A percentile compares a stretch with the other conserved stretches of the same genome.
These are phyloP conservation scores for Hystrix cristata DNA, from an alignment of 2,113 vertebrate genomes.

Conservation along the genomic window DNA sequence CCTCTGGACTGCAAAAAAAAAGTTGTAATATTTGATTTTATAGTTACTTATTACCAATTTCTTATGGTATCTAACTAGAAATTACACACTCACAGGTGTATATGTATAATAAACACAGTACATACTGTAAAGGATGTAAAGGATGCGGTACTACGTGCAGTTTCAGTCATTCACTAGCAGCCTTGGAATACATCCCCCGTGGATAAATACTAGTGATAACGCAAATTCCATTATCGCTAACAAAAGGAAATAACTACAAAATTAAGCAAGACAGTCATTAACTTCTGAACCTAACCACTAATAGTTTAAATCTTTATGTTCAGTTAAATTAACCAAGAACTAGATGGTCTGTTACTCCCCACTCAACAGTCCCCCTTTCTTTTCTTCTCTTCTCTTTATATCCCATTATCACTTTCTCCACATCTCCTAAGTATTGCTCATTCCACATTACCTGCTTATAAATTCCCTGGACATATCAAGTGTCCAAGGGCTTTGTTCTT, in stretches of 20 bases:
- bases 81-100: background rate
- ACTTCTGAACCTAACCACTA: background rate
- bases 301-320: conserved; percentile 37
- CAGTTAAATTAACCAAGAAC: background rate
- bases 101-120: background rate
- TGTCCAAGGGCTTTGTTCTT: background rate
- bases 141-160: background rate
- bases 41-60: background rate
- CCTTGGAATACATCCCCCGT: background rate
- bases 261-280: background rate
- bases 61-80: background rate
- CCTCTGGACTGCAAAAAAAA: background rate
- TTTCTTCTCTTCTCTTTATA: background rate
- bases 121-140: background rate
- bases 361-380: background rate
- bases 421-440: background rate
- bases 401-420: background rate
- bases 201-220: background rate
- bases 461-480: conserved; percentile 14
- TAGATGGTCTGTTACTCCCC: background rate
- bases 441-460: background rate
- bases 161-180: background rate
- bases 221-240: background rate
- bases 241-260: background rate
- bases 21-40: background rate